Evolutionary conservation across 37 sponge, comb jelly and placozoan genomes (phyloP), one percentile per base, ranked within the genome.

Genomic region (Petrosia ficiformis): DNA sequence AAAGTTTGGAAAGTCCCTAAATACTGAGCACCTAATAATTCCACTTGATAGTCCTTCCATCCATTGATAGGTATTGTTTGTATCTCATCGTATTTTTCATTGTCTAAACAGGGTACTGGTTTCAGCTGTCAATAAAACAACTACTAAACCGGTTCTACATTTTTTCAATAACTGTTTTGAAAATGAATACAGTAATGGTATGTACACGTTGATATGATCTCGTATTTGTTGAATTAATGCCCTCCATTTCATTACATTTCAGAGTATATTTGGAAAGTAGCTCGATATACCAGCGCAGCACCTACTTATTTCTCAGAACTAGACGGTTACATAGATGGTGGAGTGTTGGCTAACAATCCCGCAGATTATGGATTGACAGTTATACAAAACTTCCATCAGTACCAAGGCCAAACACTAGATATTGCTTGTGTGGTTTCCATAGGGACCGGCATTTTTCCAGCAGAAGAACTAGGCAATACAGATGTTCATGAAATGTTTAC

Each of bases 161-260:
- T 84, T 84, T 38, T 77, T 84, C 58, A 84, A 84, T 40, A 84
- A 84, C 73, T 84, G 84, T 67, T 84, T 84, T 77, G 66, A 71
- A 24, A 57, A 84, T 16, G n/a, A n/a, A n/a, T n/a, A n/a, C n/a
- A n/a, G n/a, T n/a, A n/a, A n/a, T n/a, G n/a, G n/a, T n/a, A n/a
- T n/a, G n/a, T n/a, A n/a, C n/a, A n/a, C n/a, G n/a, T n/a, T n/a
- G n/a, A n/a, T n/a, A n/a, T n/a, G n/a, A n/a, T n/a, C n/a, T n/a
- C n/a, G n/a, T n/a, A n/a, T n/a, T n/a, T n/a, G n/a, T n/a, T n/a
- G n/a, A n/a, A n/a, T n/a, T n/a, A n/a, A n/a, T n/a, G n/a, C n/a
- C 63, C 63, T 6, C 6, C 63, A n/a, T n/a, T 61, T 5, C n/a
- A 24, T 61, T 29, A 8, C n/a, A 8, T 29, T 61, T 26, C 63